Percentiles rank a stretch among this genome's conserved stretches.
Evolutionary conservation across 1,140 invertebrate species (phyloP).

Genomic region (Zaprionus kolodkinae): DNA sequence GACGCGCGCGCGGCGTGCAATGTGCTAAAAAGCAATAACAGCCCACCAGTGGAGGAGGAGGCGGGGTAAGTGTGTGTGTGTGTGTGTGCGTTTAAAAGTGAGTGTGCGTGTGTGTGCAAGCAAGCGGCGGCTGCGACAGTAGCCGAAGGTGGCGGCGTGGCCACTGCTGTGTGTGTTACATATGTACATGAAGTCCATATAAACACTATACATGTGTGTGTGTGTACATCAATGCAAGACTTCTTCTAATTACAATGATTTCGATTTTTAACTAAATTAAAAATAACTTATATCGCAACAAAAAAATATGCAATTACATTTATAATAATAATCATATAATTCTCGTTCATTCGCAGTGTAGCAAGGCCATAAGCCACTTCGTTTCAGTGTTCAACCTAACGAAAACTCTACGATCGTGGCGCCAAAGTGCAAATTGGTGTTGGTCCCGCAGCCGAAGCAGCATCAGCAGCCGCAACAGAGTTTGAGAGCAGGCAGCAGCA

Average conservation of each 20-base stretch:
- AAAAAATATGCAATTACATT: not conserved
- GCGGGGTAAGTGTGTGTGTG: constrained; percentile 44
- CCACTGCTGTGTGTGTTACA: constrained; percentile 6
- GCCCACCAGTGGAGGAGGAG: constrained; percentile 14
- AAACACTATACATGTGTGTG: constrained; percentile 5
- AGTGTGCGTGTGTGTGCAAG: constrained; percentile 11
- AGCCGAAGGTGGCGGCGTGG: constrained; percentile 41
- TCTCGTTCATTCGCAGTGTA: constrained; percentile 8
- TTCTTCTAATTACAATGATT: not conserved
- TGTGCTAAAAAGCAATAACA: constrained; percentile 53
- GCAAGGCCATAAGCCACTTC: constrained; percentile 28
- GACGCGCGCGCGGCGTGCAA: constrained; percentile 49
- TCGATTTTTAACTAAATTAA: not conserved
- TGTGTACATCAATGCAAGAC: not conserved
- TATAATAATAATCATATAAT: not conserved
- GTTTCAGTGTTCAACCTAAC: constrained; percentile 29
- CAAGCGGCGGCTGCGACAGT: constrained; percentile 12
- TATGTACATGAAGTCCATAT: not conserved
- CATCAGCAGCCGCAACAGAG: constrained; percentile 10
- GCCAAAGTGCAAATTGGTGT: constrained; percentile 50
- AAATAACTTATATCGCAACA: constrained; percentile 3
- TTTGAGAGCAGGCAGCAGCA: constrained; percentile 15
- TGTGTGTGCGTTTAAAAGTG: constrained; percentile 9
- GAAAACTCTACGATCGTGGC: constrained; percentile 36
- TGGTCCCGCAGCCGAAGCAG: constrained; percentile 28